phyloP scores from a whole-genome alignment of 2,797 vertebrate species.

The Scomberomorus guttatus region DNA sequence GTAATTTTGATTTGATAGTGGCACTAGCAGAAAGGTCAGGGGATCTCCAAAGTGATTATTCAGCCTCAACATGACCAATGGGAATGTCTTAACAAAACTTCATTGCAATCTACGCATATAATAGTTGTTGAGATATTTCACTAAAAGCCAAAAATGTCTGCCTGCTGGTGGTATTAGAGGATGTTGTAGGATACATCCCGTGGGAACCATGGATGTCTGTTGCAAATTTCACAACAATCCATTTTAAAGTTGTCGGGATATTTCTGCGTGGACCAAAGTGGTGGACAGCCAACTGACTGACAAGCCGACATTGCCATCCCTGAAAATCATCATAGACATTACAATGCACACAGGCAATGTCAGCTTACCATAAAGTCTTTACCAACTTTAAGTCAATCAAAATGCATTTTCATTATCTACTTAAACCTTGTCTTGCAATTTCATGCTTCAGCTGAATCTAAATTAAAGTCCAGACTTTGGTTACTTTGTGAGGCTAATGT shows the following conservation, averaged over 20 bases:
- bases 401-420: conserved; percentile 32
- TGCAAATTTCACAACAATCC: not conserved
- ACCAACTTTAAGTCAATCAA: conserved; percentile 45
- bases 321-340: not conserved
- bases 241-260: not conserved
- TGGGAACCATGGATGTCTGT: not conserved
- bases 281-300: not conserved
- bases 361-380: conserved; percentile 29
- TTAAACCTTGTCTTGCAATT: conserved; percentile 63
- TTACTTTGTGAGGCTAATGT: conserved; percentile 41
- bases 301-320: not conserved
- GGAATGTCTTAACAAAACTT: no score
- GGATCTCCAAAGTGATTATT: no score
- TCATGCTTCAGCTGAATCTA: conserved; percentile 60
- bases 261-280: not conserved
- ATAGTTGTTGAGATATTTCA: no score
- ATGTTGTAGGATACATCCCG: no score
- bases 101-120: no score
- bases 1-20: no score
- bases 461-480: conserved; percentile 57
- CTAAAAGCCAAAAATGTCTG: no score
- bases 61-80: no score
- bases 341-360: not conserved
- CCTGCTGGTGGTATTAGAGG: no score
- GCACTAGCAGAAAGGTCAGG: no score